phyloP scores from a whole-genome alignment of 2,797 vertebrate species.

The Etheostoma perlongum region DNA sequence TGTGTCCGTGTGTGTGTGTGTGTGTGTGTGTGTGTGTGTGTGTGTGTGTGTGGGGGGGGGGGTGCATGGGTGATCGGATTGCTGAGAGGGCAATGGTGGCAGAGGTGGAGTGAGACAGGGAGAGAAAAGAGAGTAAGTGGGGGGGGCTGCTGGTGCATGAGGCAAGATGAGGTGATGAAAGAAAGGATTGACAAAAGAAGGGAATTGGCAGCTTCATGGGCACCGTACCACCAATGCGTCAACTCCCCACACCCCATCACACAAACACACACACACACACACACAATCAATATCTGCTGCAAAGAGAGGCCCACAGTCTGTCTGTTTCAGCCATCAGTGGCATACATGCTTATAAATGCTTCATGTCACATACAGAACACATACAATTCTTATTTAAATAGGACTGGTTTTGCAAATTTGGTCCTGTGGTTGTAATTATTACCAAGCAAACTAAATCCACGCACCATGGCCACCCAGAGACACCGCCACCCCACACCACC shows the following conservation, averaged over 20 bases:
- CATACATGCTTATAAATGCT: background rate
- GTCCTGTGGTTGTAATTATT: background rate
- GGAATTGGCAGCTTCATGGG: slow-evolving; percentile 63
- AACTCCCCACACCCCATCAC: slow-evolving; percentile 58
- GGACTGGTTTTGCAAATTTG: background rate
- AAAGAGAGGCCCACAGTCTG: slow-evolving; percentile 38
- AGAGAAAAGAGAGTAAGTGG: background rate
- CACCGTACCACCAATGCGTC: slow-evolving; percentile 74
- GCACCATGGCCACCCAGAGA: no score
- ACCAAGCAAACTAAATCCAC: background rate
- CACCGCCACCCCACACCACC: no score
- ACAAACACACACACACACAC: slow-evolving; percentile 55
- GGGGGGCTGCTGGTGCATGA: slow-evolving; percentile 38
- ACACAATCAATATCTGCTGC: slow-evolving; percentile 41
- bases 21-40: background rate
- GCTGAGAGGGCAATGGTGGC: slow-evolving; percentile 74
- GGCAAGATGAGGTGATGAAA: slow-evolving; percentile 55
- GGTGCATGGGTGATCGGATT: slow-evolving; percentile 78
- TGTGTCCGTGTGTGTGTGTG: no score
- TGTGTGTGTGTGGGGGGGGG: slow-evolving; percentile 46
- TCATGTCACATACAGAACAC: background rate
- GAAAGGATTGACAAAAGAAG: slow-evolving; percentile 54
- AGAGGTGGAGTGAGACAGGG: slow-evolving; percentile 47
- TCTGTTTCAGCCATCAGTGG: slow-evolving; percentile 11
- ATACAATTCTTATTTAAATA: background rate